A percentile compares a stretch with the other conserved stretches of the same genome.
phyloP scores from a whole-genome alignment of 2,797 vertebrate genomes.

The Sebastes itinus region DNA sequence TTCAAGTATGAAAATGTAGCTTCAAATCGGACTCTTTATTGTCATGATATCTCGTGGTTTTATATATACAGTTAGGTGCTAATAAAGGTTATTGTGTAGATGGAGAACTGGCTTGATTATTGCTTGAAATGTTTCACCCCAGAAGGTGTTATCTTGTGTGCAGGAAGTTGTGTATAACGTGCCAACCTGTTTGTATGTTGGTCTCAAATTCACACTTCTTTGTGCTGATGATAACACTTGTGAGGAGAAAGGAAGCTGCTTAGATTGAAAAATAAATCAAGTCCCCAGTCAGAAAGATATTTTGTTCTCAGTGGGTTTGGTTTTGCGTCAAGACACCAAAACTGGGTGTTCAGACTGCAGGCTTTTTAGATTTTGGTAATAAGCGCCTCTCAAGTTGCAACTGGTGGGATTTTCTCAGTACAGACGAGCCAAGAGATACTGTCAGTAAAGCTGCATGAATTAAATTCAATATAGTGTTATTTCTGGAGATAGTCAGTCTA shows the following conservation, averaged over 20 bases:
- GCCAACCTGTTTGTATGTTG: background rate
- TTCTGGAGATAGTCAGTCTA: background rate
- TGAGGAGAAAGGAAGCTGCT: conserved; percentile 14
- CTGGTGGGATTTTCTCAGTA: conserved; percentile 6
- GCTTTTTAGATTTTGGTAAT: conserved; percentile 9
- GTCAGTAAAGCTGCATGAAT: conserved; percentile 13
- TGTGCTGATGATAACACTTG: conserved; percentile 1
- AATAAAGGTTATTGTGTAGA: background rate
- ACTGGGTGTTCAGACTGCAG: conserved; percentile 10
- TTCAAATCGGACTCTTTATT: background rate
- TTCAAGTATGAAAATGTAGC: background rate
- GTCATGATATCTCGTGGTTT: background rate
- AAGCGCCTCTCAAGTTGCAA: conserved; percentile 12
- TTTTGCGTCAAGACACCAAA: conserved; percentile 2
- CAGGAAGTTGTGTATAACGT: background rate
- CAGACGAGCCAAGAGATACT: conserved; percentile 1
- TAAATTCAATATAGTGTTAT: conserved; percentile 12
- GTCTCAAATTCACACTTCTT: background rate
- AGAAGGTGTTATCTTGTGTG: background rate
- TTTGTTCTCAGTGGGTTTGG: conserved; percentile 16
- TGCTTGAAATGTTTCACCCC: background rate
- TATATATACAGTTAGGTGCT: background rate
- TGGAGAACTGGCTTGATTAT: background rate
- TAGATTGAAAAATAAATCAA: conserved; percentile 14
- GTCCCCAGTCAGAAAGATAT: background rate